These are phyloP conservation scores for Burhinus oedicnemus DNA, from an alignment of 2,113 vertebrate genomes.

Conservation along the genomic window DNA sequence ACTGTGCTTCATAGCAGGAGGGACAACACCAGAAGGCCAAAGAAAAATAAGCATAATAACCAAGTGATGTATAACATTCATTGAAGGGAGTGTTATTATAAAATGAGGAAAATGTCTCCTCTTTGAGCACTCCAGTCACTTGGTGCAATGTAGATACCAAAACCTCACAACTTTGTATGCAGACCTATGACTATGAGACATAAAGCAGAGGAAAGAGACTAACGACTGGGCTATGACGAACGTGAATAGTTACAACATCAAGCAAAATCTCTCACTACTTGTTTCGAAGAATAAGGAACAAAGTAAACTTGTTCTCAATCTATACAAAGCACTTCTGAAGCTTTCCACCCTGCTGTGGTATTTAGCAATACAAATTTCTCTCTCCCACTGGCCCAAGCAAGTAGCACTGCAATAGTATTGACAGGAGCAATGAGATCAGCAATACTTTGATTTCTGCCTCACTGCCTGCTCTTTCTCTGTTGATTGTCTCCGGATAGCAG, in stretches of 20 bases:
- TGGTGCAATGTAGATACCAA: not conserved
- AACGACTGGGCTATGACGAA: not conserved
- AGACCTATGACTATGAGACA: not conserved
- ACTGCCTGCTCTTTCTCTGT: not conserved
- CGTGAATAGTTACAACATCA: not conserved
- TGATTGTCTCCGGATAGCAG: not conserved
- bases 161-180: not conserved
- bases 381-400: not conserved
- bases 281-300: not conserved
- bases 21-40: conserved; percentile 27
- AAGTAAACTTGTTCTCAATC: not conserved
- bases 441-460: not conserved
- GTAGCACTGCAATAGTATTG: not conserved
- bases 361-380: not conserved
- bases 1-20: not conserved
- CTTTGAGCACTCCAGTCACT: not conserved
- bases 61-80: conserved; percentile 24
- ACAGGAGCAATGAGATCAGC: not conserved
- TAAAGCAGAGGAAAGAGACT: not conserved
- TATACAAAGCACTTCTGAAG: not conserved
- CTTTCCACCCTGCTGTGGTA: not conserved
- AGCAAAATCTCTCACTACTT: not conserved
- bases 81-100: not conserved
- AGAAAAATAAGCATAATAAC: conserved; percentile 44
- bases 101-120: not conserved